A percentile compares a stretch with the other conserved stretches of the same genome.
These are phyloP conservation scores for Drosophila rufa DNA, from an alignment of 1,140 invertebrate genomes.

Conservation along the genomic window DNA sequence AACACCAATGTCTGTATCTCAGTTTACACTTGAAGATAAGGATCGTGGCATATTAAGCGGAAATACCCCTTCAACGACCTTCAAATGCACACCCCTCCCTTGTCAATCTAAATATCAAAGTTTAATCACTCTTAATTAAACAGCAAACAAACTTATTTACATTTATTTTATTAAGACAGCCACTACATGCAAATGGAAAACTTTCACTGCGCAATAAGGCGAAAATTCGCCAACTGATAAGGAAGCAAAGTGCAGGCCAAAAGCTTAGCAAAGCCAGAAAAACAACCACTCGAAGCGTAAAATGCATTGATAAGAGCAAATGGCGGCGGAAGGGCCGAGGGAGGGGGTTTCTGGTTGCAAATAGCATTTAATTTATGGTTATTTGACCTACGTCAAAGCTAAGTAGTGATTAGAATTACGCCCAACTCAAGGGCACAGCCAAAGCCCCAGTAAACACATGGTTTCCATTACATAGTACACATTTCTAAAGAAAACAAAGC, in stretches of 20 bases:
- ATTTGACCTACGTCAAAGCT: slow-evolving; percentile 51
- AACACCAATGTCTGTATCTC: background rate
- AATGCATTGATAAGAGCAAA: slow-evolving; percentile 59
- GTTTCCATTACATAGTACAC: background rate
- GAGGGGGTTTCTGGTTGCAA: background rate
- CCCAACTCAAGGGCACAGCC: slow-evolving; percentile 27
- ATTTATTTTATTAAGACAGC: slow-evolving; percentile 38
- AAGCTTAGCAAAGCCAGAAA: slow-evolving; percentile 30
- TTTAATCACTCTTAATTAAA: slow-evolving; percentile 49
- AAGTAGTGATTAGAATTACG: slow-evolving; percentile 11
- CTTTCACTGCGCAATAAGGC: slow-evolving; percentile 84
- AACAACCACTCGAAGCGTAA: slow-evolving; percentile 46
- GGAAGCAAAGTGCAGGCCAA: slow-evolving; percentile 57
- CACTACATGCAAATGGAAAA: slow-evolving; percentile 57
- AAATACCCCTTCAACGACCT: slow-evolving; percentile 3
- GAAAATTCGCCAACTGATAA: slow-evolving; percentile 60
- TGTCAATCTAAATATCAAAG: slow-evolving; percentile 7
- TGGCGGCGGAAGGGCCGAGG: background rate
- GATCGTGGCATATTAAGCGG: background rate
- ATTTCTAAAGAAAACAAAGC: background rate
- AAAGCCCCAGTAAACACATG: background rate
- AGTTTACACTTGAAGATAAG: background rate
- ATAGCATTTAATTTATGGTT: slow-evolving; percentile 41
- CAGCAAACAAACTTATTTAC: slow-evolving; percentile 32
- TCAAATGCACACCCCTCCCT: background rate